These are phyloP conservation scores for Leptinotarsa lineolata DNA, from an alignment of 1,140 invertebrate genomes.

Conservation along the genomic window DNA sequence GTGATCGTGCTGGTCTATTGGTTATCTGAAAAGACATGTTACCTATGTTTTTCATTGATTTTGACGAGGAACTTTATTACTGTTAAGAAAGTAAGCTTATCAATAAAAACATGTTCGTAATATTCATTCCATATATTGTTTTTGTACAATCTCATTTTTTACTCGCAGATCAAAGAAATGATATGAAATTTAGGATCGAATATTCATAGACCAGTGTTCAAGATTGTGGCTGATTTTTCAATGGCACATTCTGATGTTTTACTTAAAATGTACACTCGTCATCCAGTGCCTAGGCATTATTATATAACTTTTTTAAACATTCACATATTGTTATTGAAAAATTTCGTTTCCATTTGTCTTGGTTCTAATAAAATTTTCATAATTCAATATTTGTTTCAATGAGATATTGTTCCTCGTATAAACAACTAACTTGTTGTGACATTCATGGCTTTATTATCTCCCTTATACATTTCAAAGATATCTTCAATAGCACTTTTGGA, in stretches of 20 bases:
- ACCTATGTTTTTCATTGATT: background rate
- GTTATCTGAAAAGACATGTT: background rate
- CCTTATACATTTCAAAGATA: constrained; percentile 62
- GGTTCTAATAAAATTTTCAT: constrained; percentile 45
- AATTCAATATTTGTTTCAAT: background rate
- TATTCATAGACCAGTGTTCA: constrained; percentile 40
- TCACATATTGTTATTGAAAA: constrained; percentile 47
- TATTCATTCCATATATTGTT: no score
- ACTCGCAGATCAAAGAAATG: no score
- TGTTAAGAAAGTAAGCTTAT: constrained; percentile 12
- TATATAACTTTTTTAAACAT: constrained; percentile 51
- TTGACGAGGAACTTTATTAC: constrained; percentile 35
- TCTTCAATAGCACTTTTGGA: constrained; percentile 76
- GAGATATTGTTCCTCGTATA: no score
- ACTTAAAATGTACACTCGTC: constrained; percentile 43
- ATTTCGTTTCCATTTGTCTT: constrained; percentile 45
- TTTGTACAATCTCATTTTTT: no score
- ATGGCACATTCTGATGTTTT: constrained; percentile 42
- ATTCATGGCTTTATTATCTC: no score
- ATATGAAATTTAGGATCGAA: background rate
- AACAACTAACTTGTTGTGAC: no score
- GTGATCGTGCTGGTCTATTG: constrained; percentile 30
- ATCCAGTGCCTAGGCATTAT: constrained; percentile 53
- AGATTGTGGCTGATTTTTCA: constrained; percentile 48
- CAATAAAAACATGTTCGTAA: no score